phyloP scores from a whole-genome alignment of 2,113 vertebrate species.

The Odontesthes bonariensis region DNA sequence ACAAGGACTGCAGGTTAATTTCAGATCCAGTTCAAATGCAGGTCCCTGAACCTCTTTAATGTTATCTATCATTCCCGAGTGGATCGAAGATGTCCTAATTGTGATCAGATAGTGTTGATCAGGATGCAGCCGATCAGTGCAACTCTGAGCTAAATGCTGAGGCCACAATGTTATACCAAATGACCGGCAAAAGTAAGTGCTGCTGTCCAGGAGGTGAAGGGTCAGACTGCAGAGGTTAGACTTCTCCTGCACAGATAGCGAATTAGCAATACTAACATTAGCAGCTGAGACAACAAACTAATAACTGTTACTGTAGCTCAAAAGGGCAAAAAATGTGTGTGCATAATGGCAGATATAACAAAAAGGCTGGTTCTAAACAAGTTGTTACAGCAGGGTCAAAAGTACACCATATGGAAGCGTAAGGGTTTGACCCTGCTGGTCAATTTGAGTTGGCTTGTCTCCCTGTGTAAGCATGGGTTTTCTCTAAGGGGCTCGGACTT shows the following conservation, averaged over 20 bases:
- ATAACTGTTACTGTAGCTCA: neutral
- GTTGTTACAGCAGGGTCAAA: neutral
- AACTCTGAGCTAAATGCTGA: neutral
- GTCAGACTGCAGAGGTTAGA: neutral
- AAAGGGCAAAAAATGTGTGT: neutral
- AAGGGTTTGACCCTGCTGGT: neutral
- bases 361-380: neutral
- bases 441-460: neutral
- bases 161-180: neutral
- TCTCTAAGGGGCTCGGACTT: neutral
- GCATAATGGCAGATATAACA: neutral
- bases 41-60: neutral
- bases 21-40: neutral
- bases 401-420: neutral
- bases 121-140: neutral
- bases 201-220: neutral
- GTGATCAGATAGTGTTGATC: neutral
- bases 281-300: neutral
- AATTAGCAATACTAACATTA: neutral
- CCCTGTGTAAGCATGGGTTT: neutral
- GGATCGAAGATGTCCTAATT: neutral
- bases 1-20: neutral
- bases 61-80: neutral
- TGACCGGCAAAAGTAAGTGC: neutral
- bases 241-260: neutral